Evolutionary conservation across 2,888 invertebrate species (phyloP), one percentile per base, ranked within the genome.

Genomic region (Panorpa germanica): DNA sequence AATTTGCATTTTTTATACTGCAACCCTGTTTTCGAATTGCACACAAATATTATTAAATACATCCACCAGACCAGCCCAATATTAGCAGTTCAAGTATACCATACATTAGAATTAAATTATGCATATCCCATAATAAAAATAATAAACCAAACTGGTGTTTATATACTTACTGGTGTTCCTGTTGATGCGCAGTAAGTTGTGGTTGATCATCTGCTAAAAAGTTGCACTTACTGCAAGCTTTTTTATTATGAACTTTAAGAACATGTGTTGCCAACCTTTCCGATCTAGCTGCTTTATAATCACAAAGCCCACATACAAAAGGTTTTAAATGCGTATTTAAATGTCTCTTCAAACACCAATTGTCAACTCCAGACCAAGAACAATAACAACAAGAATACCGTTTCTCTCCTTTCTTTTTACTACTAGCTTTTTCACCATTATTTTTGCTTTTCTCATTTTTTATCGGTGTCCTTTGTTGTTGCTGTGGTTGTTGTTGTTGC

Each of bases 311-410:
- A 53, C 88, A 90, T 32, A 81, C 75, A 53, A 82, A 90, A 25
- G 86, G 86, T 56, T 88, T 88, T 48, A 86, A 66, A 53, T 90
- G 88, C 19, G 86, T 88, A 59, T 88, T 88, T 45, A 88, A 66
- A 52, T 90, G 88, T 26, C 88, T 67, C 53, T 88, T 86, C 35
- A 88, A 61, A 45, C 86, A 86, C 88, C 88, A 90, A 52, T 86
- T 86, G 57, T 88, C 88, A 33, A 81, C 83, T 13, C 88, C 88
- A 21, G 81, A 78, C 86, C 86, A 88, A 13, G 85, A 67, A 54
- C 88, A 90, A 51, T 83, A 86, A 50, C 81, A 78, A 56, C 88
- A 88, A 40, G 77, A 72, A 55, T 77, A 81, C 41, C 78, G 67
- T 42, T 74, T 70, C 48, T 73, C 72, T 28, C 69, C 65, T 53